Conservation (phyloP, 2,797 vertebrate species). For the Amazona finschi region DNA sequence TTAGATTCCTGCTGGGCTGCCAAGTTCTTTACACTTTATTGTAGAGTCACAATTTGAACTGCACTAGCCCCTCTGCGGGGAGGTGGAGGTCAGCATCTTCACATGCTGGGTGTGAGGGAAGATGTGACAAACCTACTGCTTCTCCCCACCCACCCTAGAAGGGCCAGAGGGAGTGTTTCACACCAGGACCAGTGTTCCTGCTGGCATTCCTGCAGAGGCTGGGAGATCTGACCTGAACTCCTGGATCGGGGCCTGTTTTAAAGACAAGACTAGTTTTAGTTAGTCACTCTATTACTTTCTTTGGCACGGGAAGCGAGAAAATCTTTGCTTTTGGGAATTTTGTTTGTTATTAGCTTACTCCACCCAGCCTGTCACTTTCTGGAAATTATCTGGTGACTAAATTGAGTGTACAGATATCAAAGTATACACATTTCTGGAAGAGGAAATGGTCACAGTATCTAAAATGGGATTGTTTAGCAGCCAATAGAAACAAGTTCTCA, state of each 20-base stretch:
- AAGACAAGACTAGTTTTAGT: not conserved
- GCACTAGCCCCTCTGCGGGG: not conserved
- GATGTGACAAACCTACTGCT: not conserved
- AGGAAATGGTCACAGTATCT: not conserved
- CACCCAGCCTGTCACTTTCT: conserved; percentile 8
- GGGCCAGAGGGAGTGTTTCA: not conserved
- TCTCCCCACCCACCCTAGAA: not conserved
- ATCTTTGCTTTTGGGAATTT: not conserved
- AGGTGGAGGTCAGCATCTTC: not conserved
- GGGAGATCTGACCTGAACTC: not conserved
- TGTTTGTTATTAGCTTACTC: not conserved
- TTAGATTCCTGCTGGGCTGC: not conserved
- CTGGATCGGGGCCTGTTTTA: not conserved
- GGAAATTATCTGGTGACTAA: not conserved
- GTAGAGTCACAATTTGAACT: not conserved
- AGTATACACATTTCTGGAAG: not conserved
- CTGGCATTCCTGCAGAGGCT: not conserved
- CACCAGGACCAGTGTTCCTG: not conserved
- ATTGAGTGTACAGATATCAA: not conserved
- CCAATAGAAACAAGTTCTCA: not conserved
- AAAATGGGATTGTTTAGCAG: not conserved
- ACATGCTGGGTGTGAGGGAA: not conserved
- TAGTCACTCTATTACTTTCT: not conserved
- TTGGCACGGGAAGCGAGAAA: not conserved
- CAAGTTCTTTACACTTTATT: not conserved